Conservation (phyloP, 2,888 invertebrate genomes). For the Yponomeuta sedellus region DNA sequence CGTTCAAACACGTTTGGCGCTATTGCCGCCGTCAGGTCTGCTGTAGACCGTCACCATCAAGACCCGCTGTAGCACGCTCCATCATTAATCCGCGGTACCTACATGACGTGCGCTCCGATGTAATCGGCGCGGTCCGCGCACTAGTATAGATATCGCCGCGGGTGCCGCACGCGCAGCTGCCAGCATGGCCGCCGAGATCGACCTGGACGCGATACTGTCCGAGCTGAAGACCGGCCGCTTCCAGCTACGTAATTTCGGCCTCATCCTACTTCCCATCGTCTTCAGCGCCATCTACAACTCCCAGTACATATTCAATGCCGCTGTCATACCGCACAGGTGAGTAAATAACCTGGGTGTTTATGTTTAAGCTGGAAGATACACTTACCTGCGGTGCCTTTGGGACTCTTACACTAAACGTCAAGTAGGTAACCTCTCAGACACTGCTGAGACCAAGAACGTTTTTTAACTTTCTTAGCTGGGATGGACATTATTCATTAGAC, state of each 20-base stretch:
- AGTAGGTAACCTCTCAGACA: background rate
- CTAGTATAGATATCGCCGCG: background rate
- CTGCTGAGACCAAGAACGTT: no score
- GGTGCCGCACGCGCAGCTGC: background rate
- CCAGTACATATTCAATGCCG: conserved; percentile 72
- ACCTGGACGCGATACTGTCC: conserved; percentile 51
- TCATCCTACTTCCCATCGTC: conserved; percentile 60
- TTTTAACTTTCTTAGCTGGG: no score
- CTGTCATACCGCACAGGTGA: conserved; percentile 65
- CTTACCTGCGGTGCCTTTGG: background rate
- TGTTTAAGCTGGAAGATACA: background rate
- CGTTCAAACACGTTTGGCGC: no score
- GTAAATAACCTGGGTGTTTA: conserved; percentile 6
- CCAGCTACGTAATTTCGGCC: conserved; percentile 53
- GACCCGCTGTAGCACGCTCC: no score
- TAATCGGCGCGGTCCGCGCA: background rate
- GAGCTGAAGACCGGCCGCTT: conserved; percentile 62
- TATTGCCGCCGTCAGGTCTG: no score
- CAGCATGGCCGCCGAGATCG: conserved; percentile 22
- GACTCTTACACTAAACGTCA: background rate
- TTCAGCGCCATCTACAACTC: conserved; percentile 63
- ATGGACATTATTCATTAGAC: no score
- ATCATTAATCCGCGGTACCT: no score
- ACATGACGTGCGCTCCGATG: no score
- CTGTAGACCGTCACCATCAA: no score